Evolutionary conservation across 2,888 invertebrate genomes (phyloP).

Genomic region (Galerucella pusilla): DNA sequence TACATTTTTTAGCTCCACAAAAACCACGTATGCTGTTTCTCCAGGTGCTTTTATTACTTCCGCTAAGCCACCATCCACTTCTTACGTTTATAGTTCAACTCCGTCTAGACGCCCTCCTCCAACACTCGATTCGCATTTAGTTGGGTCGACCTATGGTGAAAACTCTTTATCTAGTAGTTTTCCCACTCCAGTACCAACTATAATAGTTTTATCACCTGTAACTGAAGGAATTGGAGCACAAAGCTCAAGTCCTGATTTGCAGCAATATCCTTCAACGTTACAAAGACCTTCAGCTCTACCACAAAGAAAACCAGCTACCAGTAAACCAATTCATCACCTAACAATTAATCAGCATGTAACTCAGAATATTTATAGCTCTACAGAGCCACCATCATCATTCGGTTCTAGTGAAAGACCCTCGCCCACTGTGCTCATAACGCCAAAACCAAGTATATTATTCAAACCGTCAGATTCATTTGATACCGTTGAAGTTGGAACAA

Average conservation of each 20-base stretch:
- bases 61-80: constrained; percentile 63
- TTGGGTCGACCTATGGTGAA: constrained; percentile 56
- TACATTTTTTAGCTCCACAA: constrained; percentile 57
- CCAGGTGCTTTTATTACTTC: constrained; percentile 54
- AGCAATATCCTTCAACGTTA: constrained; percentile 55
- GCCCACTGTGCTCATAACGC: constrained; percentile 76
- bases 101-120: constrained; percentile 46
- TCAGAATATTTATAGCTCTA: constrained; percentile 68
- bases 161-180: constrained; percentile 50
- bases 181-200: constrained; percentile 69
- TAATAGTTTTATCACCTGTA: constrained; percentile 70
- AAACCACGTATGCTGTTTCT: constrained; percentile 55
- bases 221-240: constrained; percentile 54
- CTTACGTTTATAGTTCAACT: constrained; percentile 61
- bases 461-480: constrained; percentile 52
- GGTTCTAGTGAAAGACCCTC: not conserved
- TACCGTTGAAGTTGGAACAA: constrained; percentile 47
- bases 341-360: constrained; percentile 73
- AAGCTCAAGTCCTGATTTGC: constrained; percentile 47
- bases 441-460: constrained; percentile 70
- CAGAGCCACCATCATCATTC: constrained; percentile 66
- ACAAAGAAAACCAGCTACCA: constrained; percentile 61
- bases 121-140: constrained; percentile 50
- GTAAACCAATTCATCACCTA: constrained; percentile 61
- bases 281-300: constrained; percentile 53